Conservation (phyloP, 2,113 vertebrate species). For the Rhizomys pruinosus region DNA sequence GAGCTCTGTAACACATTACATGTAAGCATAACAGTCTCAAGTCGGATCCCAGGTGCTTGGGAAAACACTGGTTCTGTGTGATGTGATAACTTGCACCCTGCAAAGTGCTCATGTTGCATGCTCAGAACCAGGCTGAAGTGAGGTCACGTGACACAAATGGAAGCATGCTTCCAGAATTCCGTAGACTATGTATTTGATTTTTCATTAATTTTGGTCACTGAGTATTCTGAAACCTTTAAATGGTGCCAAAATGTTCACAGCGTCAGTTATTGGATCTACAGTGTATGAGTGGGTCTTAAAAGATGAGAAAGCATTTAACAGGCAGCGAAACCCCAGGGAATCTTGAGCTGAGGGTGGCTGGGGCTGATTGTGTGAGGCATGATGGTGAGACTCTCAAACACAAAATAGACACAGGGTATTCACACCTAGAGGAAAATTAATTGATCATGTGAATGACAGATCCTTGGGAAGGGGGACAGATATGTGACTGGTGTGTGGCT, state of each 20-base stretch:
- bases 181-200: background rate
- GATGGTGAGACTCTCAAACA: background rate
- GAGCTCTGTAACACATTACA: too few relatives aligned
- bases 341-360: background rate
- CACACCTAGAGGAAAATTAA: background rate
- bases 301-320: background rate
- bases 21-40: background rate
- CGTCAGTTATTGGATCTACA: background rate
- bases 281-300: background rate
- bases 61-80: background rate
- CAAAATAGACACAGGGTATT: background rate
- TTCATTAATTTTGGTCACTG: background rate
- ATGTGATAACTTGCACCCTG: background rate
- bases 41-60: too few relatives aligned
- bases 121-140: background rate
- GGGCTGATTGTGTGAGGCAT: background rate
- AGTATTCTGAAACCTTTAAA: background rate
- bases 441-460: background rate
- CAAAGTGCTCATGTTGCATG: background rate
- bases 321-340: background rate
- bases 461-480: background rate
- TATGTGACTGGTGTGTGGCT: background rate
- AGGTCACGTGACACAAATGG: too few relatives aligned
- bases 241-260: background rate
- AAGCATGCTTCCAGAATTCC: background rate